Evolutionary conservation across 2,888 invertebrate species (phyloP), one percentile per base, ranked within the genome.

Genomic region (Tribolium freemani): DNA sequence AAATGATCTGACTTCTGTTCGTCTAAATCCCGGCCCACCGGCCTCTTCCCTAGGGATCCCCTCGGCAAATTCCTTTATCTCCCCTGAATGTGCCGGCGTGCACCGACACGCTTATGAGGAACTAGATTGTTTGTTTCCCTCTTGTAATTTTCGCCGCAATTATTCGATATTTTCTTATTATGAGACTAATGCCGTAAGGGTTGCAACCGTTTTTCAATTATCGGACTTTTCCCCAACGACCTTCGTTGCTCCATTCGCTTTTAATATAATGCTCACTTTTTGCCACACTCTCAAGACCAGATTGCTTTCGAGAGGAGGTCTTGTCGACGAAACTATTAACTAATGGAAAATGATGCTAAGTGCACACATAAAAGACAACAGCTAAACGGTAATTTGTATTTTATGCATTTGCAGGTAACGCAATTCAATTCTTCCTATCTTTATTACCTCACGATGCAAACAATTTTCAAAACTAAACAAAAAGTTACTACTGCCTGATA

Each of bases 1-100:
- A 79, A 82, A 81, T 81, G 81, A 81, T 81, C 81, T 82, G 82
- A 82, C 81, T 82, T 81, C 82, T 82, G 82, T 81, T 81, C 78
- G 78, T 78, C 81, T 79, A 81, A 81, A 82, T 82, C 81, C 80
- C 77, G 66, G 76, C 75, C 77, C 76, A 75, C 72, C 77, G 71
- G 71, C 74, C 70, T 69, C 26, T 56, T 76, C 79, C 77, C 76
- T 46, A 61, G 80, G 80, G 79, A 79, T 75, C 73, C 74, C 75
- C 75, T 69, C 76, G 67, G 75, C 78, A 77, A 78, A 79, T 79
- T 79, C 80, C 80, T 79, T 78, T 79, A 79, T 78, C 79, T 80
- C 76, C 73, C 73, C 71, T 53, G 64, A 48, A 60, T 57, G 44
- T 58, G 58, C 61, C 48, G 46, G 56, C 56, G 26, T 50, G 53